phyloP scores from a whole-genome alignment of 2,888 invertebrate species.

The Lasioglossum malachurum region DNA sequence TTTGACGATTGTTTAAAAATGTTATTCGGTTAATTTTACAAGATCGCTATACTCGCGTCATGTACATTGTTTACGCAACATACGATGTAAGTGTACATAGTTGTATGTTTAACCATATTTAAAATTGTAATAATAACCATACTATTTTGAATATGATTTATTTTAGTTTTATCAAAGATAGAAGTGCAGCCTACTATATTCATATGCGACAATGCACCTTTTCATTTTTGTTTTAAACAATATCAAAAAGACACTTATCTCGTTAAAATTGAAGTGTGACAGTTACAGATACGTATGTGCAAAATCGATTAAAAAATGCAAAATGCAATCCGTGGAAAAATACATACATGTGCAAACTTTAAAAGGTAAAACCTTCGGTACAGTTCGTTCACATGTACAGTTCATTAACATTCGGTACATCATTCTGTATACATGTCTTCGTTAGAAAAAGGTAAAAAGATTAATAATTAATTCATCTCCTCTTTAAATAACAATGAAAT shows the following conservation, averaged over 20 bases:
- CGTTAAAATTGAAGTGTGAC: slow-evolving; percentile 50
- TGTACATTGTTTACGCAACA: slow-evolving; percentile 68
- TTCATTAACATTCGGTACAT: slow-evolving; percentile 37
- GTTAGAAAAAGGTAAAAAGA: slow-evolving; percentile 58
- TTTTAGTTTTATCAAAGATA: slow-evolving; percentile 29
- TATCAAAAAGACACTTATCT: slow-evolving; percentile 39
- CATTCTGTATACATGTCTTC: slow-evolving; percentile 39
- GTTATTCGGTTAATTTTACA: slow-evolving; percentile 66
- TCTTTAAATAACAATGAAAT: slow-evolving; percentile 62
- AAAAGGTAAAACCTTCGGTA: slow-evolving; percentile 46
- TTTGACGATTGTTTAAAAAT: slow-evolving; percentile 69
- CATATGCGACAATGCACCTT: slow-evolving; percentile 32
- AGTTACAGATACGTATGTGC: slow-evolving; percentile 51
- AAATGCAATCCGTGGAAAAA: slow-evolving; percentile 70
- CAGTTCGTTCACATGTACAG: slow-evolving; percentile 37
- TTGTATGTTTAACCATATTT: slow-evolving; percentile 60
- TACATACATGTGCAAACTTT: slow-evolving; percentile 66
- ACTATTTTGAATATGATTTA: slow-evolving; percentile 42
- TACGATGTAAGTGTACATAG: slow-evolving; percentile 58
- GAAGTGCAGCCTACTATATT: slow-evolving; percentile 47
- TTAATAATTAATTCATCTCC: slow-evolving; percentile 46
- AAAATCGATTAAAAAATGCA: slow-evolving; percentile 67
- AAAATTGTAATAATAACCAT: slow-evolving; percentile 57
- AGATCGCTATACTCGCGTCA: slow-evolving; percentile 67
- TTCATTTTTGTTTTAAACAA: slow-evolving; percentile 25